Conservation (phyloP, 2,113 vertebrate species). For the Xenopus laevis region DNA sequence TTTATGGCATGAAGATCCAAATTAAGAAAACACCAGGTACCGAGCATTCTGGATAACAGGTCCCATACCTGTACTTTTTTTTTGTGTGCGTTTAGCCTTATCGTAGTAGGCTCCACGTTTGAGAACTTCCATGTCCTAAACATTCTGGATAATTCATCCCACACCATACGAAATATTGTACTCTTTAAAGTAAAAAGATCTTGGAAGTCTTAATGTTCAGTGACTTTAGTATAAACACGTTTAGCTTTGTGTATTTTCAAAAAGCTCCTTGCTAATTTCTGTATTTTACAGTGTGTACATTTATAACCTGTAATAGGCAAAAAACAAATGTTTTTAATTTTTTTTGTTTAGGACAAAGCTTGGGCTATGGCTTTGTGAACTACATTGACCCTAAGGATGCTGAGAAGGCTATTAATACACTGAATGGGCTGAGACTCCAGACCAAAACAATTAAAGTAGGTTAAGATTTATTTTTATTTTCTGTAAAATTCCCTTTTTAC, state of each 20-base stretch:
- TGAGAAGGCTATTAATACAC: slow-evolving; percentile 95
- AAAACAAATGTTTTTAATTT: not conserved
- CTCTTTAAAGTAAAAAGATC: too few relatives aligned
- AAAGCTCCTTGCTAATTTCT: not conserved
- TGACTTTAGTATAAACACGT: not conserved
- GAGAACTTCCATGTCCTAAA: too few relatives aligned
- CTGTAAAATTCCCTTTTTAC: too few relatives aligned
- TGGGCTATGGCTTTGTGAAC: slow-evolving; percentile 98
- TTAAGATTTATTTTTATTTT: slow-evolving; percentile 23
- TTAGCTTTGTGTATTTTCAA: not conserved
- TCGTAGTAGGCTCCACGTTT: too few relatives aligned
- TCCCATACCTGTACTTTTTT: too few relatives aligned
- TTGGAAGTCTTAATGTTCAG: not conserved
- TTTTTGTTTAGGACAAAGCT: slow-evolving; percentile 82
- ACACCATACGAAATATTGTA: too few relatives aligned
- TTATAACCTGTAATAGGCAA: too few relatives aligned
- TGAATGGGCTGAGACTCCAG: slow-evolving; percentile 96
- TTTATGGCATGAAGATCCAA: too few relatives aligned
- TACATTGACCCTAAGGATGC: slow-evolving; percentile 95
- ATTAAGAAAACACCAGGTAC: too few relatives aligned
- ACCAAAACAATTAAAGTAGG: slow-evolving; percentile 98
- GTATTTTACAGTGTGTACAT: not conserved
- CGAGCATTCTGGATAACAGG: too few relatives aligned
- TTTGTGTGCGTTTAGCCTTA: too few relatives aligned
- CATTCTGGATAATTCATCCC: too few relatives aligned